Conservation (phyloP, 2,888 invertebrate genomes). For the Globia sparganii region DNA sequence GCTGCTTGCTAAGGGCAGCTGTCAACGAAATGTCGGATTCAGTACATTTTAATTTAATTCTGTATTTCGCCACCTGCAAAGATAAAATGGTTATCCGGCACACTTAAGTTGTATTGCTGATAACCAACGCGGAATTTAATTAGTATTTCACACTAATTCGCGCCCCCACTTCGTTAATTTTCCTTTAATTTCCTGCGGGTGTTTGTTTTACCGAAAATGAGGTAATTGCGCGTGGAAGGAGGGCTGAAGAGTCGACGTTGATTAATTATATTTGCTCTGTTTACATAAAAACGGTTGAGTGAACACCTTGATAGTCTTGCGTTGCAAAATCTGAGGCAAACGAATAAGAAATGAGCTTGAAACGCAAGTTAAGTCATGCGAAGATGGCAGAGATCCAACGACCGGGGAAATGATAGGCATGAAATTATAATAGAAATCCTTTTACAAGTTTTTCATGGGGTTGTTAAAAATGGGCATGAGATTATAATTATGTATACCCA, state of each 20-base stretch:
- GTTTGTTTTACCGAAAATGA: slow-evolving; percentile 78
- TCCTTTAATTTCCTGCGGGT: slow-evolving; percentile 66
- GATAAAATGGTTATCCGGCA: slow-evolving; percentile 7
- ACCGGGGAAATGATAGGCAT: slow-evolving; percentile 37
- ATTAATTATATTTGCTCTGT: slow-evolving; percentile 79
- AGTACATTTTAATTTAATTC: slow-evolving; percentile 35
- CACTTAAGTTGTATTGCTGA: slow-evolving; percentile 78
- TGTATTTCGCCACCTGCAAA: slow-evolving; percentile 22
- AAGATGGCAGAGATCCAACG: slow-evolving; percentile 58
- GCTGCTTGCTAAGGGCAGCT: slow-evolving; percentile 4
- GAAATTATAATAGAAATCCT: slow-evolving; percentile 37
- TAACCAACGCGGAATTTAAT: slow-evolving; percentile 76
- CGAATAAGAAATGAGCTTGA: slow-evolving; percentile 44
- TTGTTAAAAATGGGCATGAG: slow-evolving; percentile 1
- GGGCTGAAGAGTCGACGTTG: slow-evolving; percentile 73
- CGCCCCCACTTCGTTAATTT: slow-evolving; percentile 72
- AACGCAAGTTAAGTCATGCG: slow-evolving; percentile 52
- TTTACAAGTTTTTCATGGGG: slow-evolving; percentile 12
- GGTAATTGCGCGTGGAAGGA: slow-evolving; percentile 78
- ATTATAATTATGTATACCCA: background rate
- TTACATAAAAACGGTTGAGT: slow-evolving; percentile 69
- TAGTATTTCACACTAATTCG: slow-evolving; percentile 73
- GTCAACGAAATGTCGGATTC: slow-evolving; percentile 37
- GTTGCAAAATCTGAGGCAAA: slow-evolving; percentile 46
- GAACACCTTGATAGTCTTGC: slow-evolving; percentile 57